Evolutionary conservation across 1,140 invertebrate genomes (phyloP).

Genomic region (Pemphigus obesinymphae): DNA sequence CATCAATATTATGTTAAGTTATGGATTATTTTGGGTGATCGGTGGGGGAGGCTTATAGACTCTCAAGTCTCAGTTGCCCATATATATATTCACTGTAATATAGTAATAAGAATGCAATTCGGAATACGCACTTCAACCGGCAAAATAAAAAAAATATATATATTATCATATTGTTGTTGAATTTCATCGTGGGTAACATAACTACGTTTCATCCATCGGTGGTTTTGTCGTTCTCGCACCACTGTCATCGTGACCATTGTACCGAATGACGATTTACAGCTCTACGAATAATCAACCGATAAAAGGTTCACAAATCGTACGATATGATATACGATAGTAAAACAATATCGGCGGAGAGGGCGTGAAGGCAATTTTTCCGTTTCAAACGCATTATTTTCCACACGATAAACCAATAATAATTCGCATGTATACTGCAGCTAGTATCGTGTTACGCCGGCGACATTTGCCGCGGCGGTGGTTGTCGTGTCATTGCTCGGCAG

Average conservation of each 20-base stretch:
- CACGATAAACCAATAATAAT: constrained; percentile 11
- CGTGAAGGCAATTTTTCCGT: neutral
- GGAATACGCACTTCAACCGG: too few relatives aligned
- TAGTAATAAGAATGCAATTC: too few relatives aligned
- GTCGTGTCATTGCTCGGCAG: too few relatives aligned
- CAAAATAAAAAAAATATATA: too few relatives aligned
- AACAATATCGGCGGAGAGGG: neutral
- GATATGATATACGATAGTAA: neutral
- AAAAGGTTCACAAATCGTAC: neutral
- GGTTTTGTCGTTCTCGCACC: neutral
- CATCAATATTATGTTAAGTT: too few relatives aligned
- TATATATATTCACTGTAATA: too few relatives aligned
- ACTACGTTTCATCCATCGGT: neutral
- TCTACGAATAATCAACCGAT: neutral
- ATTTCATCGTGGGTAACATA: neutral
- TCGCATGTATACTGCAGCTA: neutral
- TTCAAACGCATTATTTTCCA: neutral
- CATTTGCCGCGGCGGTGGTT: neutral
- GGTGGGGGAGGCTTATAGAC: too few relatives aligned
- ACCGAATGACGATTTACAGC: neutral
- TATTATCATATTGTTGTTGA: too few relatives aligned
- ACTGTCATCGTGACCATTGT: neutral
- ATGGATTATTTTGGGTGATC: too few relatives aligned
- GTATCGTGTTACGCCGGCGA: neutral
- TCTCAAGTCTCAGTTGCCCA: too few relatives aligned